Base-by-base conservation (phyloP, 2,113 vertebrate species). In the Caloenas nicobarica region DNA sequence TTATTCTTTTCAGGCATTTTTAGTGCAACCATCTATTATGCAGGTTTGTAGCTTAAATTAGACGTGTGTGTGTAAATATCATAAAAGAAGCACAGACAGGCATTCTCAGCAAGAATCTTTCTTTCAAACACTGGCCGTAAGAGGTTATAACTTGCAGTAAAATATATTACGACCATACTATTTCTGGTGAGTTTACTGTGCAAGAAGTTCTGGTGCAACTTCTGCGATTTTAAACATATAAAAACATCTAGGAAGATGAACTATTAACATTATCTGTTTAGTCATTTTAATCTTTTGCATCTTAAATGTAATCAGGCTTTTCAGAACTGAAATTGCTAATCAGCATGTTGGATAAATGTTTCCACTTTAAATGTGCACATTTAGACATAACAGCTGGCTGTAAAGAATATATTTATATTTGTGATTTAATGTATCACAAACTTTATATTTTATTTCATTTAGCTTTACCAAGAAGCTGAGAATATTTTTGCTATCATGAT, bases 321-420 rank as follows among this genome's bases (percentile, higher is more conserved):
- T 97, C 97, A 97, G 95, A 97, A 96, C 88, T 95, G 92, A 98
- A 98, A 98, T 95, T 98, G 98, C 96, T 97, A 97, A 98, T 97
- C 97, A 97, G 94, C 95, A 94, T 64, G 86, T 97, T 97, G 97
- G 96, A 93, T 97, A 97, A 98, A 97, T 91, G 96, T 95, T 98
- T 97, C 97, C 91, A 94, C 96, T 97, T 97, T 96, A 89, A 97
- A 95, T 80, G 91, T 95, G 91, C 83, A 91, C 95, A 96, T 96
- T 97, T 96, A 97, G 96, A 97, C 94, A 90, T 92, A 97, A 98
- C 93, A 98, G 97, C 97, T 96, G 95, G 97, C 90, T 95, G 94
- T 98, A 98, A 98, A 98, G 96, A 90, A 97, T 94, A 93, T 97
- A 97, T 98, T 98, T 98, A 97, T 97, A 96, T 97, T 98, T 97